phyloP scores from a whole-genome alignment of 2,113 vertebrate genomes.

The Galemys pyrenaicus region DNA sequence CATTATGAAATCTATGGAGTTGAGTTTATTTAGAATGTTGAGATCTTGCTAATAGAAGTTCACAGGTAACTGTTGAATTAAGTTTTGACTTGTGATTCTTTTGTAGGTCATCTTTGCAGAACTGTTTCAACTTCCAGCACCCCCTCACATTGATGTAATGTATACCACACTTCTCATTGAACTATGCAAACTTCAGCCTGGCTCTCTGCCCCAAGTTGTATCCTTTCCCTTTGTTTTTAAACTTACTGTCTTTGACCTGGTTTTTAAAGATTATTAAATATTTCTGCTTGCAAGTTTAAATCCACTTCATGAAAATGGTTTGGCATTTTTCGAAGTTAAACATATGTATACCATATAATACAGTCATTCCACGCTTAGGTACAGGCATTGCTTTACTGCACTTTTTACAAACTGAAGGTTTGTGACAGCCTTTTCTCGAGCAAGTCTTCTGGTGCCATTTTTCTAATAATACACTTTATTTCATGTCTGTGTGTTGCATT shows the following conservation, averaged over 20 bases:
- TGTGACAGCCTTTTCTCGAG: neutral
- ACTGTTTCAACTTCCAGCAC: constrained; percentile 93
- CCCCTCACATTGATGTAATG: constrained; percentile 96
- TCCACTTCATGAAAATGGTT: neutral
- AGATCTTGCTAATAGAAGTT: neutral
- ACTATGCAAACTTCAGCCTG: constrained; percentile 97
- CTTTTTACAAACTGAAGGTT: neutral
- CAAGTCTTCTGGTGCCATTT: neutral
- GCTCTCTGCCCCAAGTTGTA: constrained; percentile 99
- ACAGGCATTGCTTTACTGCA: neutral
- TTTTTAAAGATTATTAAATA: constrained; percentile 7
- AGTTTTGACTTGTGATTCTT: neutral
- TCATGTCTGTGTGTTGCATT: neutral
- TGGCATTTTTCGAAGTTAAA: constrained; percentile 27
- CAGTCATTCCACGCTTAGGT: neutral
- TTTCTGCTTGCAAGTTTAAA: neutral
- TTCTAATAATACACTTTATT: neutral
- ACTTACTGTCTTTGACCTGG: neutral
- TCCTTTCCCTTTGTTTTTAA: constrained; percentile 86
- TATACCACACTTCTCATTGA: constrained; percentile 98
- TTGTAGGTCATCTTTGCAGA: constrained; percentile 96
- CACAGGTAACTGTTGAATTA: neutral
- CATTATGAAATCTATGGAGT: neutral
- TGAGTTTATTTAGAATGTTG: neutral
- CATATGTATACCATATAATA: neutral